A percentile compares a stretch with the other conserved stretches of the same genome.
These are phyloP conservation scores for Apteryx owenii DNA, from an alignment of 2,113 vertebrate species.

Conservation along the genomic window DNA sequence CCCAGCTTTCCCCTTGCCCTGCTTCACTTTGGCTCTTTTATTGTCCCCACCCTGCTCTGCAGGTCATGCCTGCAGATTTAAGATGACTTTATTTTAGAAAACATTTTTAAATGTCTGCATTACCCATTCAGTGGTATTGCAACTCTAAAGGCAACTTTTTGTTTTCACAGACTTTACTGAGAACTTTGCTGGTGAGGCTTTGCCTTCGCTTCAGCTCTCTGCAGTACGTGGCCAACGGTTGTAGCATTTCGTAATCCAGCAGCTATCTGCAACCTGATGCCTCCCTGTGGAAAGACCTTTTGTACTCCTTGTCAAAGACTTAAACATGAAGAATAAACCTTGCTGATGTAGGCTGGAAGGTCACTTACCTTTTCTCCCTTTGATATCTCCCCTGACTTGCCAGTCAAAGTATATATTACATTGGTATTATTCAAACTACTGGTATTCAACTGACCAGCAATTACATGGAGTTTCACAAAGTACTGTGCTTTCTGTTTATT, in stretches of 20 bases:
- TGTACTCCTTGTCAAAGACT: not conserved
- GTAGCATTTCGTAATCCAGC: not conserved
- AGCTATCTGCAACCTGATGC: not conserved
- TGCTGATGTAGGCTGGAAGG: not conserved
- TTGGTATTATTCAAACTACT: constrained; percentile 77
- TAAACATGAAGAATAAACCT: not conserved
- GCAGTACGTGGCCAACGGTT: not conserved
- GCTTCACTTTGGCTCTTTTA: not conserved
- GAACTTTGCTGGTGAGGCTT: not conserved
- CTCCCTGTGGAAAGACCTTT: not conserved
- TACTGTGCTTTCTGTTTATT: constrained; percentile 78
- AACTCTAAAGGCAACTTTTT: not conserved
- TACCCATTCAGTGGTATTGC: fast-evolving
- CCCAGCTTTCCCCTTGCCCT: not conserved
- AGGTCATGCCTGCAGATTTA: not conserved
- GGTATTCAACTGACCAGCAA: constrained; percentile 82
- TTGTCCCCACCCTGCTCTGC: not conserved
- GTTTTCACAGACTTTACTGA: not conserved
- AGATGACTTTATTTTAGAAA: not conserved
- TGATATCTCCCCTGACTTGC: constrained; percentile 82
- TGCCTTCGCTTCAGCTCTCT: not conserved
- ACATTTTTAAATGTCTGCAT: not conserved
- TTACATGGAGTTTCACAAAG: constrained; percentile 89
- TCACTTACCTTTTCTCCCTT: constrained; percentile 76
- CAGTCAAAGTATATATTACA: constrained; percentile 87